Base-by-base conservation (phyloP, 1,140 invertebrate genomes). In the Bombus balteatus region DNA sequence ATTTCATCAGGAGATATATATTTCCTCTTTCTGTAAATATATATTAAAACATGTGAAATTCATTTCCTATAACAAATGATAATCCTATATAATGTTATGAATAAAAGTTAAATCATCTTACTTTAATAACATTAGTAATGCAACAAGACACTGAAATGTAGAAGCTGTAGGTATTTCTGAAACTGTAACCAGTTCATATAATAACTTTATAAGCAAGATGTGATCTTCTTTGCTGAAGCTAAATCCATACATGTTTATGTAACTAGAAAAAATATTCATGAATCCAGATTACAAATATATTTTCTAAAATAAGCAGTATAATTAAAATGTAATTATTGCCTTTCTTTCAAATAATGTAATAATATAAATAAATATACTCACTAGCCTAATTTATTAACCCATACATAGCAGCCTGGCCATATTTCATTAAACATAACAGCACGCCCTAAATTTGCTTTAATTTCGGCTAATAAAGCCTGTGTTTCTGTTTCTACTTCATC, bases 201-300 rank as follows among this genome's bases (percentile, higher is more conserved):
- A 96, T 62, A 99, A 93, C 92, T 98, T 97, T n/a, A 99, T 97
- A 37, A 99, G 96, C n/a, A 96, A 93, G 39, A 99, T 96, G 93
- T 99, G 98, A 94, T 99, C 98, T 91, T 98, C 97, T 95, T 99
- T 99, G 4, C 97, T 97, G 95, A 99, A 99, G 92, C 98, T 98
- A 86, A 97, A 93, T 25, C 98, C 98, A 96, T 98, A 98, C 41
- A 98, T 94, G 89, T 97, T 96, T 53, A 98, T 97, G 92, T 98
- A 99, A 91, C 97, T 97, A 92, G 86, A 96, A 96, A 84, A 89
- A 90, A 92, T 91, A 57, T 89, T 87, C 4, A 80, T 34, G 84
- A 65, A 78, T 57, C 15, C 66, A 70, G 41, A 59, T 37, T 75
- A 70, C 25, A 74, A 1, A 76, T 53, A 25, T 80, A 57, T 53